These are phyloP conservation scores for Trachymyrmex cornetzi DNA, from an alignment of 1,140 invertebrate species.

Conservation along the genomic window DNA sequence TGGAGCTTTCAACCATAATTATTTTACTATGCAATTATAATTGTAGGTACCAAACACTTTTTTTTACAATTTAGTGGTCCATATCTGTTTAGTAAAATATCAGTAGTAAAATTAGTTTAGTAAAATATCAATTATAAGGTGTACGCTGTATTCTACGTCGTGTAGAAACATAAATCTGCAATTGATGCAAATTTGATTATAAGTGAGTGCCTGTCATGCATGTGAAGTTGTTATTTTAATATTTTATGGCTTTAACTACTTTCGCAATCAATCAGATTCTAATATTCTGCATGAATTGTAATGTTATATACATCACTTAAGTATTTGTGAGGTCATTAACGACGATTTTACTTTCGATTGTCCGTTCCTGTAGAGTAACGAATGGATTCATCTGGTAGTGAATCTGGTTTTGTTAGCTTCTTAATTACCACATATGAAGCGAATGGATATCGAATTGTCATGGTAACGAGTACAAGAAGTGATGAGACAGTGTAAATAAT, in stretches of 20 bases:
- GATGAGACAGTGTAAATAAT: background rate
- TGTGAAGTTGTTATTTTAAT: background rate
- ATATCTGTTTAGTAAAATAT: background rate
- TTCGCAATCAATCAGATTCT: constrained; percentile 48
- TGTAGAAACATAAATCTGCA: background rate
- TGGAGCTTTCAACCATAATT: too few species aligned
- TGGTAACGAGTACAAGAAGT: constrained; percentile 22
- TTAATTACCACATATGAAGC: constrained; percentile 59
- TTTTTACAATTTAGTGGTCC: background rate
- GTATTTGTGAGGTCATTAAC: constrained; percentile 40
- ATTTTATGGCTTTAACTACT: constrained; percentile 18
- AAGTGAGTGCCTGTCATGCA: background rate
- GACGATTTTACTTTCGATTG: constrained; percentile 46
- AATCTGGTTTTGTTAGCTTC: constrained; percentile 49
- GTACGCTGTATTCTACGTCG: background rate
- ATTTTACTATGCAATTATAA: too few species aligned
- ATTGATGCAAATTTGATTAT: background rate
- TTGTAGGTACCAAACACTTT: too few species aligned
- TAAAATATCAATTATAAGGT: background rate
- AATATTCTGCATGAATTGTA: constrained; percentile 7
- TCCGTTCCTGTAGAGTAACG: constrained; percentile 33
- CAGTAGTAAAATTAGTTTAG: background rate
- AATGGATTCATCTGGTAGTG: constrained; percentile 61
- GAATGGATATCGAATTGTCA: constrained; percentile 32
- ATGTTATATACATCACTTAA: constrained; percentile 12